A percentile compares a stretch with the other conserved stretches of the same genome.
These are phyloP conservation scores for Artemia franciscana DNA, from an alignment of 1,140 invertebrate species.

Conservation along the genomic window DNA sequence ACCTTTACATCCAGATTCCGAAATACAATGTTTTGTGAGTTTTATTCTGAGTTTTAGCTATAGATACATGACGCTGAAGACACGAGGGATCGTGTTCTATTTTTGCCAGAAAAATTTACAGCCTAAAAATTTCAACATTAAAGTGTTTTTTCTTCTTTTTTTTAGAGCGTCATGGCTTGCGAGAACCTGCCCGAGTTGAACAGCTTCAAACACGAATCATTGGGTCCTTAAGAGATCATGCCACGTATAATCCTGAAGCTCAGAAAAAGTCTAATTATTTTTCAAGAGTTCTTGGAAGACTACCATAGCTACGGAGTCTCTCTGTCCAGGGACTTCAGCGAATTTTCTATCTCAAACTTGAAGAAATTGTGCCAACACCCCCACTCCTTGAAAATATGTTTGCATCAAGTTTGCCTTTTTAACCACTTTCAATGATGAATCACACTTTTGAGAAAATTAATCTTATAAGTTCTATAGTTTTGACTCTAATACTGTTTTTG, in stretches of 20 bases:
- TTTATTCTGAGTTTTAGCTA: no score
- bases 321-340: conserved; percentile 77
- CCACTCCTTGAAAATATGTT: conserved; percentile 85
- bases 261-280: conserved; percentile 71
- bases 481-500: no score
- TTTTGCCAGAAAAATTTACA: no score
- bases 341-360: conserved; percentile 79
- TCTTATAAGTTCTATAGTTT: no score
- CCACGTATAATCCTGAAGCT: conserved; percentile 75
- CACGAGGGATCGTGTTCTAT: no score
- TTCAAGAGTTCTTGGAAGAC: conserved; percentile 63
- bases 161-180: conserved; percentile 71
- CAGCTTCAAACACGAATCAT: conserved; percentile 89
- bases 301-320: conserved; percentile 69
- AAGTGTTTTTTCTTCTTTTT: no score
- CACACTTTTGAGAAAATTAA: no score
- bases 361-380: conserved; percentile 71
- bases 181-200: conserved; percentile 73
- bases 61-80: no score
- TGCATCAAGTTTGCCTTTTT: conserved; percentile 76
- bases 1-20: no score
- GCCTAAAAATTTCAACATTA: no score
- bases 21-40: no score
- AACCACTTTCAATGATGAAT: no score
- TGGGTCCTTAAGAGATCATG: conserved; percentile 70